Base-by-base conservation (phyloP, 2,888 invertebrate species). In the Lasioglossum zephyrum region DNA sequence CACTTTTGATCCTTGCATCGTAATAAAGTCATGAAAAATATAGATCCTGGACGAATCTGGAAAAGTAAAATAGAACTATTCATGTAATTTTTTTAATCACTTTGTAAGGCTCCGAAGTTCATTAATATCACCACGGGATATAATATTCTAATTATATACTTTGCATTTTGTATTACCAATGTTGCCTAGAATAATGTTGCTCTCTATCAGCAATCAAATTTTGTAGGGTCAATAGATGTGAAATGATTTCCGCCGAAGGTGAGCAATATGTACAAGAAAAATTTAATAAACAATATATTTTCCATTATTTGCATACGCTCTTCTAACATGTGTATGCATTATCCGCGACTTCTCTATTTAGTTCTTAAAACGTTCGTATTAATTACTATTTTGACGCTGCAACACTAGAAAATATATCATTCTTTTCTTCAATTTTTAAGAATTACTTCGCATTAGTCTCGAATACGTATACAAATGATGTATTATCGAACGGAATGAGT, bases 31-130 rank as follows among this genome's bases (percentile, higher is more conserved):
- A 47, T 72, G 22, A 44, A 44, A 83, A 75, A 75, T 76, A 53
- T 76, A 53, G 49, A 77, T 69, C 63, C 31, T 49, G 22, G 73
- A 63, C 9, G 41, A 75, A 83, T 82, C 41, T 74, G 22, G 11
- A 31, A 74, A 82, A 72, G 11, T 82, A 73, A 81, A 76, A 76
- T 47, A 44, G 22, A 36, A 74, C n/a, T 70, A 66, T 81, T 39
- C 60, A 72, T 86, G 72, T 47, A 63, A 66, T 75, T 39, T 75
- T 79, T 69, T 70, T 79, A 83, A 88, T 41, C 72, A 81, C 76
- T 73, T 57, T 76, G 70, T 87, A 90, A 87, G 83, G 84, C 83
- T 77, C 74, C 73, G 75, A 69, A 83, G 66, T 81, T 85, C 53
- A 57, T 81, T 70, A 81, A 57, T 76, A 83, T 76, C 73, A 75